Conservation (phyloP, 2,113 vertebrate species). For the cattle (Bos taurus) region DNA sequence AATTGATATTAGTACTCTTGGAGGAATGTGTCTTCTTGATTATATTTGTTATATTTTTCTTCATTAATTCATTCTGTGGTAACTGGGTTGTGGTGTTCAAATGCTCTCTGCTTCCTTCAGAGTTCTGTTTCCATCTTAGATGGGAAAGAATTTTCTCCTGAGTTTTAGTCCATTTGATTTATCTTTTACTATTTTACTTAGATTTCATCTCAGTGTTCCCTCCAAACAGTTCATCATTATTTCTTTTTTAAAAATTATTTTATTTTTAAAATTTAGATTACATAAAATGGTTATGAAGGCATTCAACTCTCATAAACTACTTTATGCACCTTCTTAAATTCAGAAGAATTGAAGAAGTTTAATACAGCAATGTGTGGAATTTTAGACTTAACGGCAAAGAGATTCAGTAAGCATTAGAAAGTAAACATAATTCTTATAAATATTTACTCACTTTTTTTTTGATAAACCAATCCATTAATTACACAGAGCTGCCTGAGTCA, state of each 20-base stretch:
- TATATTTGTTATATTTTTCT: not conserved
- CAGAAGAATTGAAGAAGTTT: not conserved
- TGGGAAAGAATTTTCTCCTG: not conserved
- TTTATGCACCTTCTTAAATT: not conserved
- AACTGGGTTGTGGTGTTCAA: not conserved
- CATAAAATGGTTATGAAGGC: not conserved
- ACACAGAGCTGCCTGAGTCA: not conserved
- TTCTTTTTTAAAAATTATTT: not conserved
- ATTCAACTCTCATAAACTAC: not conserved
- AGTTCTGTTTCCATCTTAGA: not conserved
- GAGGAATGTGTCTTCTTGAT: not conserved
- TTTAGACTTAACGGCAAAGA: not conserved
- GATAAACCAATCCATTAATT: not conserved
- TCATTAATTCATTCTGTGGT: too few species aligned
- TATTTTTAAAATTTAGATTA: not conserved
- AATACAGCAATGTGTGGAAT: not conserved
- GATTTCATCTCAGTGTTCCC: not conserved
- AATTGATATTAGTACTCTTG: not conserved
- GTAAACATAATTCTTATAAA: not conserved
- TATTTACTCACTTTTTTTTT: not conserved
- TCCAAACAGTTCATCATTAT: not conserved
- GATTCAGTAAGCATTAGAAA: not conserved
- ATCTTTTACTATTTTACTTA: not conserved
- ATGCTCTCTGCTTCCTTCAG: not conserved
- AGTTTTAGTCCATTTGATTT: not conserved